A percentile compares a stretch with the other conserved stretches of the same genome.
phyloP scores from a whole-genome alignment of 2,113 vertebrate genomes.

The Leptosomus discolor region DNA sequence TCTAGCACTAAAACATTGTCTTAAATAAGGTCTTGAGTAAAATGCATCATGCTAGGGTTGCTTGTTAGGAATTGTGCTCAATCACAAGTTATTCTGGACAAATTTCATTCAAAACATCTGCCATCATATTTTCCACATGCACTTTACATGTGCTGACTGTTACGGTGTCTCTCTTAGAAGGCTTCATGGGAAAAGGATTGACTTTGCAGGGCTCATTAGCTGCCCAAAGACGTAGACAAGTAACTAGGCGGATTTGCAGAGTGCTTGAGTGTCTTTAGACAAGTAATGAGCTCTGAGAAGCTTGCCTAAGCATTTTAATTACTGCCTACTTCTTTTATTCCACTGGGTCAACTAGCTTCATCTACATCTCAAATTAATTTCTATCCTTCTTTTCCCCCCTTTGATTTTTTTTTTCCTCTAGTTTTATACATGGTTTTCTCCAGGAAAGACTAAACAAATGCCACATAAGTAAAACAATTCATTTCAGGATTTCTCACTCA shows the following conservation, averaged over 20 bases:
- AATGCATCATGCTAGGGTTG: neutral
- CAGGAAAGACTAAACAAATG: neutral
- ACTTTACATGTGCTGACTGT: neutral
- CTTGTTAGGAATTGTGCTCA: neutral
- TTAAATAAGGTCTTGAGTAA: neutral
- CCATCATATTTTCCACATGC: neutral
- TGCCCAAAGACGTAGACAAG: neutral
- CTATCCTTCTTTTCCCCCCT: neutral
- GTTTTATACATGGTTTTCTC: neutral
- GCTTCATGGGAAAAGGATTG: fast-evolving
- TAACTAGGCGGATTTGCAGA: neutral
- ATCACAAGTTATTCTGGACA: neutral
- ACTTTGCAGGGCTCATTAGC: neutral
- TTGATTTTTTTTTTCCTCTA: neutral
- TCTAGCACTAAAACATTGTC: neutral
- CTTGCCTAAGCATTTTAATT: neutral
- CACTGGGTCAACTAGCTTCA: neutral
- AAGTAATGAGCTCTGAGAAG: neutral
- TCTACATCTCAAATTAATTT: neutral
- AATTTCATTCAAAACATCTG: neutral
- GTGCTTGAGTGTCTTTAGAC: neutral
- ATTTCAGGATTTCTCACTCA: neutral
- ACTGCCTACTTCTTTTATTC: neutral
- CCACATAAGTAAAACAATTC: neutral
- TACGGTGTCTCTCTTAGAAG: neutral